Conservation (phyloP, 2,888 invertebrate species). For the Megaustenia siamemsis region DNA sequence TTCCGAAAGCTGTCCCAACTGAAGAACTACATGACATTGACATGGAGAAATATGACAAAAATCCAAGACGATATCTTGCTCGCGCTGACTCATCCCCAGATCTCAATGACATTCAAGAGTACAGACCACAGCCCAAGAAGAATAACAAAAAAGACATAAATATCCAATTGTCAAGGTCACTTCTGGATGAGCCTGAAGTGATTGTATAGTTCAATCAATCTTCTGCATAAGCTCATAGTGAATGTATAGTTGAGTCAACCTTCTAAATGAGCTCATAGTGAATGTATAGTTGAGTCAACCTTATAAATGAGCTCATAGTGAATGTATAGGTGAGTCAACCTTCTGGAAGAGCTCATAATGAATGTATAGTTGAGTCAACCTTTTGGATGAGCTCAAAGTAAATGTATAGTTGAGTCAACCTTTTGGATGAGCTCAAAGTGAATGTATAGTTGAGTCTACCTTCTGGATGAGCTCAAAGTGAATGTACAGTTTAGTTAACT, state of each 20-base stretch:
- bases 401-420: too few species aligned
- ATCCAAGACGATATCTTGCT: conserved; percentile 65
- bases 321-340: too few species aligned
- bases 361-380: too few species aligned
- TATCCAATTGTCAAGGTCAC: conserved; percentile 63
- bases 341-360: too few species aligned
- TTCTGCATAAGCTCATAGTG: conserved; percentile 12
- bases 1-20: conserved; percentile 66
- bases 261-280: too few species aligned
- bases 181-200: conserved; percentile 66
- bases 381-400: too few species aligned
- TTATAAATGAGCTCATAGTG: too few species aligned
- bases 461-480: neutral
- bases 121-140: conserved; percentile 64
- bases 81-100: conserved; percentile 65
- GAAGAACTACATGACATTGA: conserved; percentile 84
- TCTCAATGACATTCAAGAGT: conserved; percentile 68
- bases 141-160: conserved; percentile 73
- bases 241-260: too few species aligned
- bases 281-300: too few species aligned
- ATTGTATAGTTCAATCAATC: too few species aligned
- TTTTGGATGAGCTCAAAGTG: too few species aligned
- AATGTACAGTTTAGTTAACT: neutral
- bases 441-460: too few species aligned
- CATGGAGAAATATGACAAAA: conserved; percentile 73